phyloP scores from a whole-genome alignment of 2,888 invertebrate species.

The Nemotelus nigrinus region DNA sequence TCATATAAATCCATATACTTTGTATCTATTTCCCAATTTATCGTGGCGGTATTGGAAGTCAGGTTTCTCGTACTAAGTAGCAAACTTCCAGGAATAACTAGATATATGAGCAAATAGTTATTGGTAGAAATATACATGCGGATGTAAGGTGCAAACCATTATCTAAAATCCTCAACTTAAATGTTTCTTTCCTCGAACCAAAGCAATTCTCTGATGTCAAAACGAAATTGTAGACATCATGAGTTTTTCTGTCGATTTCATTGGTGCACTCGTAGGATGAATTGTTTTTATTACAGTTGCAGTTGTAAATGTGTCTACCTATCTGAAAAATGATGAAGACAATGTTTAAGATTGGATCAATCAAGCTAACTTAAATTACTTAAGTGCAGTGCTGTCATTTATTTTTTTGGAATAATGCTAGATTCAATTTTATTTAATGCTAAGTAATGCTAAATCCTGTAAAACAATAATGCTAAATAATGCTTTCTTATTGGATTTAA shows the following conservation, averaged over 20 bases:
- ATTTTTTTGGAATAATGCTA: too few relatives aligned
- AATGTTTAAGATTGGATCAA: too few relatives aligned
- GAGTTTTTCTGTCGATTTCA: background rate
- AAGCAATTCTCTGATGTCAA: conserved; percentile 26
- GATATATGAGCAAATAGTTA: background rate
- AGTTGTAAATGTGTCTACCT: background rate
- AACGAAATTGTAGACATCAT: background rate
- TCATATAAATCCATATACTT: background rate
- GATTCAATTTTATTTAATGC: too few relatives aligned
- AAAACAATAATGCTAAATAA: too few relatives aligned
- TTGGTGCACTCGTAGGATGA: background rate
- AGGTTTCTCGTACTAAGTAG: background rate
- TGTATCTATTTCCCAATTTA: background rate
- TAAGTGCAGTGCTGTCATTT: too few relatives aligned
- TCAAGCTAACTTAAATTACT: too few relatives aligned
- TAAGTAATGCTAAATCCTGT: too few relatives aligned
- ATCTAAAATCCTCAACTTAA: background rate
- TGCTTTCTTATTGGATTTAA: too few relatives aligned
- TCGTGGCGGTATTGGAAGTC: background rate
- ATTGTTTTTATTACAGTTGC: background rate
- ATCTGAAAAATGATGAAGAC: background rate
- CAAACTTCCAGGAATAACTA: background rate
- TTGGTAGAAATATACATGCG: background rate
- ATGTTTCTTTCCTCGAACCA: background rate
- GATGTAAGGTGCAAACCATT: conserved; percentile 7